Conservation (phyloP, 2,113 vertebrate genomes). For the Mugil cephalus region DNA sequence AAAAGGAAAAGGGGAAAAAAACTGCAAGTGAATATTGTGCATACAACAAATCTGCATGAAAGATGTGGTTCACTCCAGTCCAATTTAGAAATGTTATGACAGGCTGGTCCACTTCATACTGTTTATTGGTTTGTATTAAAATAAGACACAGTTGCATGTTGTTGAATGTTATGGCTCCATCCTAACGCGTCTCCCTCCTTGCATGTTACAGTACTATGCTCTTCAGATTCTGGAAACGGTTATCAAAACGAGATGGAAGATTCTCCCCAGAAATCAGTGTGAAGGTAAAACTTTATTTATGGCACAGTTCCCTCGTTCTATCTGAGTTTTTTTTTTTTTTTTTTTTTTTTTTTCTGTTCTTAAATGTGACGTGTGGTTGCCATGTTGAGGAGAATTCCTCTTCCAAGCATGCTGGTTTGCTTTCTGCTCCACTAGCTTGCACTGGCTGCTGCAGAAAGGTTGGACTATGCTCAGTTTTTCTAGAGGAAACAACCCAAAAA, state of each 20-base stretch:
- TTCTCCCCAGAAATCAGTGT: constrained; percentile 98
- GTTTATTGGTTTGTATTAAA: constrained; percentile 69
- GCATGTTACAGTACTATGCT: constrained; percentile 99
- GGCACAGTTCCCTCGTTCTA: background rate
- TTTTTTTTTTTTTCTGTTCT: constrained; percentile 11
- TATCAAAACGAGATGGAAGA: constrained; percentile 99
- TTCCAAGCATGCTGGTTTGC: constrained; percentile 69
- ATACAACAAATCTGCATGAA: constrained; percentile 78
- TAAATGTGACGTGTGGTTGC: constrained; percentile 70
- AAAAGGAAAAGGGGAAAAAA: constrained; percentile 52
- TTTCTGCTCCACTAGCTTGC: constrained; percentile 67
- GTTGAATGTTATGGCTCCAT: constrained; percentile 28
- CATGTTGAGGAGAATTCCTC: constrained; percentile 63
- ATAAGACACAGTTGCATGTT: constrained; percentile 61
- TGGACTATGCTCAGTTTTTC: constrained; percentile 36
- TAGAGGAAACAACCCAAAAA: too few relatives aligned
- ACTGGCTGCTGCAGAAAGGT: constrained; percentile 53
- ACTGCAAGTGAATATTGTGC: constrained; percentile 47
- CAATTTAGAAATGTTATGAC: constrained; percentile 62
- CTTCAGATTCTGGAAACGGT: constrained; percentile 99
- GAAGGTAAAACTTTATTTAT: constrained; percentile 88
- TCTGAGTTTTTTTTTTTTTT: constrained; percentile 29
- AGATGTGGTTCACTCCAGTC: constrained; percentile 84
- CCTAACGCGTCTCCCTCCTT: constrained; percentile 77
- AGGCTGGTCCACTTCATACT: constrained; percentile 76